phyloP scores from a whole-genome alignment of 2,797 vertebrate genomes.

The Scyliorhinus canicula region DNA sequence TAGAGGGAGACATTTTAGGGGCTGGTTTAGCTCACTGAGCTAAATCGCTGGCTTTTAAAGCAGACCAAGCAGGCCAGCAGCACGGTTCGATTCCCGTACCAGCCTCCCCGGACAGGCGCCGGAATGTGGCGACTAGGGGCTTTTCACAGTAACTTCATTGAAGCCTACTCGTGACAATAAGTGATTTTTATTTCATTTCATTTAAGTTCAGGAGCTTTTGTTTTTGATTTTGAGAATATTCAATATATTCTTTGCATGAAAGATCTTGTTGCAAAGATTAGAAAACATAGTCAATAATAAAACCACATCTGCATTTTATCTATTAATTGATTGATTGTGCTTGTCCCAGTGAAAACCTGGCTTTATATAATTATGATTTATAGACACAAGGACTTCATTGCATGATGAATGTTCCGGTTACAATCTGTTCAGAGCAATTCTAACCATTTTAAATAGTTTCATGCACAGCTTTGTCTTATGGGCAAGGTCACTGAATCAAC shows the following conservation, averaged over 20 bases:
- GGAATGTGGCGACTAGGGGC: too few species aligned
- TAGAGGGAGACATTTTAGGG: neutral
- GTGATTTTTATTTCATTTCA: too few species aligned
- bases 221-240: neutral
- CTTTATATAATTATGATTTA: constrained; percentile 4
- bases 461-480: neutral
- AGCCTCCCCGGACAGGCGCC: too few species aligned
- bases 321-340: neutral
- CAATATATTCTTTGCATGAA: neutral
- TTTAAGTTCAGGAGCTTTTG: neutral
- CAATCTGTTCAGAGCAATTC: neutral
- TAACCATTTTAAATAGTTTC: neutral
- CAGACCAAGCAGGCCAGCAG: too few species aligned
- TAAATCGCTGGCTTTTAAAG: too few species aligned
- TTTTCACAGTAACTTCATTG: too few species aligned
- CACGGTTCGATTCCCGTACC: too few species aligned
- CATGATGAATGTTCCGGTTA: neutral
- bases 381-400: neutral
- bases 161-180: too few species aligned
- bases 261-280: neutral
- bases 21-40: too few species aligned
- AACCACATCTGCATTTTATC: neutral
- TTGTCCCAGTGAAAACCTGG: neutral
- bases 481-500: neutral
- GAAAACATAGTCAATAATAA: neutral